Base-by-base conservation (phyloP, 1,140 invertebrate genomes). In the Drosophila bocqueti region DNA sequence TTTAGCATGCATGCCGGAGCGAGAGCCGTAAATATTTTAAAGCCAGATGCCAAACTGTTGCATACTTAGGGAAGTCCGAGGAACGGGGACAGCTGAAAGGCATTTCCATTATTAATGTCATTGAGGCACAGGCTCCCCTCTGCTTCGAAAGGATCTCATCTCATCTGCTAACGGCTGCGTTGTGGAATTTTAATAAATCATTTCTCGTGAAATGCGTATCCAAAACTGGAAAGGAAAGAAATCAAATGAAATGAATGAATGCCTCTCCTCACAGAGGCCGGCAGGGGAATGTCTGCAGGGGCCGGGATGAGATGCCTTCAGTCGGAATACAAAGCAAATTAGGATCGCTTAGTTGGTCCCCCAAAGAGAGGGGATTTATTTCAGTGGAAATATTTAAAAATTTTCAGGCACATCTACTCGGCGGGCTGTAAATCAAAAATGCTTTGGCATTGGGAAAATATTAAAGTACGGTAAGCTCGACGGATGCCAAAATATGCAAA, bases 131-230 rank as follows among this genome's bases (percentile, higher is more conserved):
- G 58, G 49, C 58, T 54, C 29, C 59, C 18, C 38, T 46, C 18
- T 29, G 50, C n/a, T 36, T 21, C 57, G 29, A 26, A 71, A 38
- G 55, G 42, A 38, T 55, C 52, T 55, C 52, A 40, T 57, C 71
- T 73, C 76, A 46, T 69, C 57, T 68, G 26, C 74, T 62, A 46
- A 47, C 46, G 63, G 57, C 38, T 64, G 34, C 61, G 57, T 79
- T 79, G 54, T 52, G 85, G 85, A 90, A 90, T 90, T 90, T 90
- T 85, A 90, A 90, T 90, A 90, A 90, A 90, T 90, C 85, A 90
- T 90, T 85, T 74, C 68, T 66, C 66, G 63, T 74, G 86, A 82
- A 82, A 81, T 90, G 74, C 81, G 78, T 72, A 85, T 54, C 71
- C 60, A 46, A 57, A 65, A 68, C 55, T 66, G 69, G 75, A 26